These are phyloP conservation scores for Leptopilina drosophilae DNA, from an alignment of 2,888 invertebrate genomes.

Conservation along the genomic window DNA sequence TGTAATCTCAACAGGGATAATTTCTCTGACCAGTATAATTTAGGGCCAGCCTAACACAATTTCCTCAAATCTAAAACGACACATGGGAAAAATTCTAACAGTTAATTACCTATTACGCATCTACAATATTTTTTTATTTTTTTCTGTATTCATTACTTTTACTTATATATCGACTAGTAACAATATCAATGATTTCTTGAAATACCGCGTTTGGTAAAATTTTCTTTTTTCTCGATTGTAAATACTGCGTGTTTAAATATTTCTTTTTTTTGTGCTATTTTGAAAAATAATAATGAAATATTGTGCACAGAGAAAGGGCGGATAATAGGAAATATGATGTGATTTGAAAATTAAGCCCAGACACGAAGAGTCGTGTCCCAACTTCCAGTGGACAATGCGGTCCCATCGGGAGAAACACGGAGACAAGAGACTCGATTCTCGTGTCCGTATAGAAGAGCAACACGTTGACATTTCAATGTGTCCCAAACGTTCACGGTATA, in stretches of 20 bases:
- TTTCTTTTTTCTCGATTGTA: background rate
- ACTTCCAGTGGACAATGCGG: slow-evolving; percentile 97
- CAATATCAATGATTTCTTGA: slow-evolving; percentile 23
- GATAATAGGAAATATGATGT: slow-evolving; percentile 1
- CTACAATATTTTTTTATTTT: background rate
- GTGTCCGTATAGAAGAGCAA: slow-evolving; percentile 95
- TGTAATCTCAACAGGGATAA: slow-evolving; percentile 19
- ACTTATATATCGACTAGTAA: slow-evolving; percentile 27
- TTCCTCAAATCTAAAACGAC: slow-evolving; percentile 30
- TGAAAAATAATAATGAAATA: slow-evolving; percentile 24
- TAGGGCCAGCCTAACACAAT: slow-evolving; percentile 24
- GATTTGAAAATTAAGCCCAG: slow-evolving; percentile 68
- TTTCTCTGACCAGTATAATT: slow-evolving; percentile 5
- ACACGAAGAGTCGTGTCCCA: slow-evolving; percentile 97
- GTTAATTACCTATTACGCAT: slow-evolving; percentile 11
- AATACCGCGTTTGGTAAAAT: slow-evolving; percentile 32
- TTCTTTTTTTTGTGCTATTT: slow-evolving; percentile 16
- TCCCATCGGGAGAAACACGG: slow-evolving; percentile 97
- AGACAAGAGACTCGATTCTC: slow-evolving; percentile 96
- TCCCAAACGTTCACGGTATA: slow-evolving; percentile 99
- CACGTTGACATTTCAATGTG: slow-evolving; percentile 93
- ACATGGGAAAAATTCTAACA: slow-evolving; percentile 22
- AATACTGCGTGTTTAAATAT: slow-evolving; percentile 25
- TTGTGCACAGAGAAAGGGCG: slow-evolving; percentile 38
- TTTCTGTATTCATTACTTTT: background rate